Base-by-base conservation (phyloP, 1,140 invertebrate species). In the Periplaneta americana region DNA sequence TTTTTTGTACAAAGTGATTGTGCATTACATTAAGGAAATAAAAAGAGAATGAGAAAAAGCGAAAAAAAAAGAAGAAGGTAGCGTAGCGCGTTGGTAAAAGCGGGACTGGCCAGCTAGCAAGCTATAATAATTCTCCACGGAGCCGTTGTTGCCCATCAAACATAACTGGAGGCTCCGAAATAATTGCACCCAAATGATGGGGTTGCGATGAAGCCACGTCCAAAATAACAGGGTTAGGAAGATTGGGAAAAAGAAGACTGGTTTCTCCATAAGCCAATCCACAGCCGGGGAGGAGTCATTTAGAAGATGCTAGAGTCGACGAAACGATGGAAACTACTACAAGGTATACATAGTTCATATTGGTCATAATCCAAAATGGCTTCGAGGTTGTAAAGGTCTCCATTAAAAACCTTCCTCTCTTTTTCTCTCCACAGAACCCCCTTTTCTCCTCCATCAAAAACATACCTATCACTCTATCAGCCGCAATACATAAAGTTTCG, bases 101-200 rank as follows among this genome's bases (percentile, higher is more conserved):
- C 48, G 22, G 48, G 48, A 28, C n/a, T 66, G 8, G 6, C 48
- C 48, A 66, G 48, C 48, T n/a, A 66, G 48, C 76, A 22, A 36
- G 34, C 34, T 22, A 18, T 36, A 36, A 78, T 78, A 78, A 78
- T 78, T 78, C 76, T 36, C 76, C 76, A 36, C 74, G 34, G 28
- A 57, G 35, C 28, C 33, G 34, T 66, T 75, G 34, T 66, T 80
- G 80, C 66, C 80, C 80, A 80, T 80, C 80, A 80, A 80, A 80
- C 36, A 80, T 80, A 75, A 80, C 66, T 80, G 48, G 80, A 80
- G 80, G 66, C 80, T 35, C 66, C 66, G 66, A 74, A 80, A 80
- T 80, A 80, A 80, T 80, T 80, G 80, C 80, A 75, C 33, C 80
- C 80, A 80, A 80, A 80, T 80, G 80, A 80, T 75, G 80, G 80